A percentile compares a stretch with the other conserved stretches of the same genome.
Conservation (phyloP, 2,888 invertebrate genomes). For the Drosophila testacea region DNA sequence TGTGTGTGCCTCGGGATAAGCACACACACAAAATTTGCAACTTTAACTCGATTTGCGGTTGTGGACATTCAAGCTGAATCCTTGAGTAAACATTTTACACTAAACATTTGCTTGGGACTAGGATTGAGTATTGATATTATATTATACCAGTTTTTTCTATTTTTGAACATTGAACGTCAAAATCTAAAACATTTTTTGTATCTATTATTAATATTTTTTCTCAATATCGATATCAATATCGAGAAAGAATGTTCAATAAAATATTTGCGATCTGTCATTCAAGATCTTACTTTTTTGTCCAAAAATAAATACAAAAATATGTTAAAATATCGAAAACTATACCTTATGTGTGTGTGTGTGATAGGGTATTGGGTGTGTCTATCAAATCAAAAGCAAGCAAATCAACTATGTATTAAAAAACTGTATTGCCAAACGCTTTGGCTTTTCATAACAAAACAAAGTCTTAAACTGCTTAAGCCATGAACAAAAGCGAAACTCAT, state of each 20-base stretch:
- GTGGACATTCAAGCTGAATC: constrained; percentile 39
- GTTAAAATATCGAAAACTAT: no score
- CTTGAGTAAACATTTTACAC: constrained; percentile 40
- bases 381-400: constrained; percentile 53
- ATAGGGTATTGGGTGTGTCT: constrained; percentile 7
- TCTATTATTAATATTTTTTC: no score
- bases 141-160: no score
- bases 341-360: constrained; percentile 4
- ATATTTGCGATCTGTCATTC: no score
- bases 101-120: constrained; percentile 23
- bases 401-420: constrained; percentile 44
- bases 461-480: constrained; percentile 24
- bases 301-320: no score
- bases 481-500: constrained; percentile 34
- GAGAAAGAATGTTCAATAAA: no score
- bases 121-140: no score
- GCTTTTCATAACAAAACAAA: constrained; percentile 28
- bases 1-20: constrained; percentile 24
- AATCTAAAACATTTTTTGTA: no score
- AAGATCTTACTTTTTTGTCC: no score
- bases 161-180: no score
- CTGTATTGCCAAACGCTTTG: constrained; percentile 37
- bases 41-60: constrained; percentile 64
- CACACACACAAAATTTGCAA: constrained; percentile 36
- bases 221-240: no score